Base-by-base conservation (phyloP, 2,888 invertebrate species). In the Phrixothrix hirtus region DNA sequence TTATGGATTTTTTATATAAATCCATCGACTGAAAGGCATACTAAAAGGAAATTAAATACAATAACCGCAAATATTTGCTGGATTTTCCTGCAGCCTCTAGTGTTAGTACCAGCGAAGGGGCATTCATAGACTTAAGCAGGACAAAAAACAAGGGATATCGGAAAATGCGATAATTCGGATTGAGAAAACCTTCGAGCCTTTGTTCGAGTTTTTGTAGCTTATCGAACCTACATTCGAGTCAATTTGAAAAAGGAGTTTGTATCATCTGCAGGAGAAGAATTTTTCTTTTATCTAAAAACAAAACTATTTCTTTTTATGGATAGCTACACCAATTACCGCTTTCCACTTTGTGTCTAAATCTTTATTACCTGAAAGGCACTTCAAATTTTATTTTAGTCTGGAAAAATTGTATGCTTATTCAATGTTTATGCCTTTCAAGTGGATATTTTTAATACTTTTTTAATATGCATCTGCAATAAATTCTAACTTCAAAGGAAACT, bases 181-280 rank as follows among this genome's bases (percentile, higher is more conserved):
- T 41, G 39, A 30, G 12, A 41, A 38, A 41, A 16, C 39, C 30
- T 13, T 27, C 13, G 26, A 26, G 39, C 39, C 27, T 41, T 41
- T 38, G 29, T 38, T 29, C 39, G 29, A n/a, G 39, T 41, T 41
- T 41, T 41, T 41, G 39, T 29, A 14, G 30, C 39, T 41, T 41
- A 41, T 41, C 39, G 39, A 17, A 16, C 39, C 27, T 16, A 30
- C 15, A 30, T 41, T 41, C 29, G 16, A 41, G 39, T 41, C 27
- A 41, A 41, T 41, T 41, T 41, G 26, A 30, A 27, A 37, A 41
- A 41, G 39, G 39, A 15, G 30, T 27, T 26, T 13, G 30, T 11
- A 16, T 17, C 39, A 41, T 41, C 39, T 41, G 39, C 29, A 41
- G 39, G n/a, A 13, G n/a, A 36, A 26, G 21, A 26, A 21, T 38